These are phyloP conservation scores for Smutsia temminckii DNA, from an alignment of 2,797 vertebrate species.

Conservation along the genomic window DNA sequence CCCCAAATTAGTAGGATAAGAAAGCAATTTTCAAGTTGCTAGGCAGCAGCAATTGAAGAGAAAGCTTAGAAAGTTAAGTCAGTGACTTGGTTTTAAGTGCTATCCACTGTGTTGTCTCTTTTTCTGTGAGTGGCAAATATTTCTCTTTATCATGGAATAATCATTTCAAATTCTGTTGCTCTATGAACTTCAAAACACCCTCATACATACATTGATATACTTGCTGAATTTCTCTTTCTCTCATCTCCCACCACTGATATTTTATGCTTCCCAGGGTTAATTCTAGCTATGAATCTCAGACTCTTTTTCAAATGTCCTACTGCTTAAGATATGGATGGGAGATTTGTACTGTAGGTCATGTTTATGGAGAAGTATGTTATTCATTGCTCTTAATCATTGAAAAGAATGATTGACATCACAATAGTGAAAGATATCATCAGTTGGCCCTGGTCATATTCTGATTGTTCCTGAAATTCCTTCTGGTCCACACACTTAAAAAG, in stretches of 20 bases:
- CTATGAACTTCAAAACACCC: background rate
- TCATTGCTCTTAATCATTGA: background rate
- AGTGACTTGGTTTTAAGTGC: constrained; percentile 72
- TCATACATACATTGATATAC: background rate
- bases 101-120: constrained; percentile 52
- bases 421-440: background rate
- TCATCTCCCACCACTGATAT: background rate
- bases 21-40: constrained; percentile 83
- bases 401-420: background rate
- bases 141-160: constrained; percentile 27
- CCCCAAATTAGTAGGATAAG: constrained; percentile 78
- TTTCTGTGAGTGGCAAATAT: constrained; percentile 48
- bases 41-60: constrained; percentile 80
- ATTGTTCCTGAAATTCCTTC: background rate
- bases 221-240: background rate
- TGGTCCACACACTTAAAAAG: background rate
- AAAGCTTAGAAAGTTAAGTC: constrained; percentile 77
- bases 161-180: constrained; percentile 33
- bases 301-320: background rate
- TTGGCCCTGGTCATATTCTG: background rate
- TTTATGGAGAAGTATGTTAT: background rate
- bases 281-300: background rate
- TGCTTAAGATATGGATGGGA: background rate
- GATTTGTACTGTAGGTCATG: background rate
- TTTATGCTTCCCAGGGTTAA: background rate